phyloP scores from a whole-genome alignment of 2,888 invertebrate species.

The Andrena flavipes region DNA sequence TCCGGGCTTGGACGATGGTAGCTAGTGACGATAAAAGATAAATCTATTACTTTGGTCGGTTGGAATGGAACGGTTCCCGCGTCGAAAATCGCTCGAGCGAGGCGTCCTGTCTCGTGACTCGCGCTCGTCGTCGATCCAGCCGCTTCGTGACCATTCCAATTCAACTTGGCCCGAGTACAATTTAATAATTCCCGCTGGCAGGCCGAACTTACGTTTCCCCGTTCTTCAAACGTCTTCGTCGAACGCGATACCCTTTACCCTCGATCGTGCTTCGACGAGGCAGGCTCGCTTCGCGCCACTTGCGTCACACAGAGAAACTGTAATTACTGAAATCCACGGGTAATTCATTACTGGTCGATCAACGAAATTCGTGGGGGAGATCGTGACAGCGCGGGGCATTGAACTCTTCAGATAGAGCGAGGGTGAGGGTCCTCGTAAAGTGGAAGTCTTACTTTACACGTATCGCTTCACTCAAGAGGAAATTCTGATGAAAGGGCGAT shows the following conservation, averaged over 20 bases:
- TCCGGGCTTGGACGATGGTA: constrained; percentile 1
- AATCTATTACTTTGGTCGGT: constrained; percentile 19
- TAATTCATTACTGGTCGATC: not conserved
- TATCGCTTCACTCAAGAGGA: not conserved
- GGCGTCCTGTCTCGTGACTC: constrained; percentile 45
- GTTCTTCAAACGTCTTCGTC: constrained; percentile 4
- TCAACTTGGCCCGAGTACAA: constrained; percentile 35
- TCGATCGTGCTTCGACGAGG: not conserved
- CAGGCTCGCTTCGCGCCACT: not conserved
- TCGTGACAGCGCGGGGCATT: not conserved
- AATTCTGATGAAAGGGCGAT: too few species aligned
- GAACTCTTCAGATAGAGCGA: not conserved
- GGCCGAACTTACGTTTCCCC: not conserved
- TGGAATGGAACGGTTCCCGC: constrained; percentile 11
- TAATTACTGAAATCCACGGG: constrained; percentile 1
- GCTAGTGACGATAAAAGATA: constrained; percentile 20
- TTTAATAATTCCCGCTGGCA: constrained; percentile 48
- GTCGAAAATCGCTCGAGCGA: constrained; percentile 37
- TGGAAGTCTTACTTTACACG: not conserved
- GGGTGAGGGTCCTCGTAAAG: not conserved
- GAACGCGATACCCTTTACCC: constrained; percentile 43
- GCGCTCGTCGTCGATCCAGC: constrained; percentile 40
- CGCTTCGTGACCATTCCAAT: constrained; percentile 50
- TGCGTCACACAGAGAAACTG: constrained; percentile 14
- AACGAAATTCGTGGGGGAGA: not conserved